phyloP scores from a whole-genome alignment of 2,113 vertebrate species.

The Rhinoderma darwinii region DNA sequence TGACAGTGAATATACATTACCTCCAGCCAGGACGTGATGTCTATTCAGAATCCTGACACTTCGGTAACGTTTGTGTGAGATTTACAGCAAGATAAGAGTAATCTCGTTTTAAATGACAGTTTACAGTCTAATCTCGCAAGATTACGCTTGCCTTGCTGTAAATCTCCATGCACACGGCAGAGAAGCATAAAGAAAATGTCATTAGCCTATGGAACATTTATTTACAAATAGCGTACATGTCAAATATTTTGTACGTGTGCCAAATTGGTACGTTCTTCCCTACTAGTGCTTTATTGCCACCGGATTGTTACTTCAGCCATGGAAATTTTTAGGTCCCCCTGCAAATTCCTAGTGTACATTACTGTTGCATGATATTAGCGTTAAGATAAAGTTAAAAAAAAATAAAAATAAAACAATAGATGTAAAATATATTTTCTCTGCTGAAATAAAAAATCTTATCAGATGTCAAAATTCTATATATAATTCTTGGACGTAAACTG shows the following conservation, averaged over 20 bases:
- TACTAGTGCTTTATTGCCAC: background rate
- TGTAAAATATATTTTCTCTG: background rate
- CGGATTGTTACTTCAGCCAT: background rate
- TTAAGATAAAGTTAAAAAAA: background rate
- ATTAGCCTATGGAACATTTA: too few relatives aligned
- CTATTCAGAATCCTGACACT: too few relatives aligned
- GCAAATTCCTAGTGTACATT: background rate
- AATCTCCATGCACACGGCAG: too few relatives aligned
- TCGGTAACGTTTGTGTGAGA: too few relatives aligned
- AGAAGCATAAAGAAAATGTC: too few relatives aligned
- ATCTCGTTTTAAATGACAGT: too few relatives aligned
- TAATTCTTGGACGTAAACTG: background rate
- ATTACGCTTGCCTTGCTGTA: too few relatives aligned
- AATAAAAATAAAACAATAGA: background rate
- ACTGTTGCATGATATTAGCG: background rate
- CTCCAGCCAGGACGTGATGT: too few relatives aligned
- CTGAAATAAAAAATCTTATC: constrained; percentile 25
- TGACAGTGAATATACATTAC: too few relatives aligned
- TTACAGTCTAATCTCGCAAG: too few relatives aligned
- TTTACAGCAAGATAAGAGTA: too few relatives aligned
- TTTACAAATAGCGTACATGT: background rate
- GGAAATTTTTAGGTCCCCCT: background rate
- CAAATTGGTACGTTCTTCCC: background rate
- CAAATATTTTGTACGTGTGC: background rate
- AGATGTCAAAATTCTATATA: constrained; percentile 11